These are phyloP conservation scores for Callorhinus ursinus DNA, from an alignment of 2,113 vertebrate species.

Conservation along the genomic window DNA sequence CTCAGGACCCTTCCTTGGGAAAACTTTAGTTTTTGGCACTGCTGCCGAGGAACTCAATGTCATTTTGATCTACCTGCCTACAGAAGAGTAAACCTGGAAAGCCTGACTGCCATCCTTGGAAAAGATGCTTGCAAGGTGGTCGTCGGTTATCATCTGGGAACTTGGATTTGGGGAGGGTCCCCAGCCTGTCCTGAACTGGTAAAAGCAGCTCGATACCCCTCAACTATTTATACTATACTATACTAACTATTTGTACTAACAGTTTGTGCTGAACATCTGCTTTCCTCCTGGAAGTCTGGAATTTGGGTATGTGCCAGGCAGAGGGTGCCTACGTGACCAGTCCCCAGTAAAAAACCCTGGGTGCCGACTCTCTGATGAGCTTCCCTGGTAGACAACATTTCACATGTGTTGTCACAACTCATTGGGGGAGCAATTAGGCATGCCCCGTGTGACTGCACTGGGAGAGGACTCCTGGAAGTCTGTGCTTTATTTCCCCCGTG, in stretches of 20 bases:
- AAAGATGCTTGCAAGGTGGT: not conserved
- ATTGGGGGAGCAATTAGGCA: not conserved
- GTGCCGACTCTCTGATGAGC: not conserved
- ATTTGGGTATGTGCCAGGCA: not conserved
- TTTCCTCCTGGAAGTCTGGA: not conserved
- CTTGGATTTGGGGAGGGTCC: not conserved
- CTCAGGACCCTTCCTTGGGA: not conserved
- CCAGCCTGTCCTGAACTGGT: not conserved
- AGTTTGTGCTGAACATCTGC: too few relatives aligned
- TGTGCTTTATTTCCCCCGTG: not conserved
- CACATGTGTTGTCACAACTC: accelerated
- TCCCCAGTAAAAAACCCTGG: not conserved
- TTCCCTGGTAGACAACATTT: not conserved
- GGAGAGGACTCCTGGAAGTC: not conserved
- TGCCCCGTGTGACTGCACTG: not conserved
- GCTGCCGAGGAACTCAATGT: not conserved
- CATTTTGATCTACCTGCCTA: accelerated
- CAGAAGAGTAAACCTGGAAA: not conserved
- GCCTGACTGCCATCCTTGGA: not conserved
- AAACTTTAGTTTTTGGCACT: not conserved
- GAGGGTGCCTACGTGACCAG: not conserved
- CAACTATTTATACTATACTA: too few relatives aligned
- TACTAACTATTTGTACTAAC: too few relatives aligned
- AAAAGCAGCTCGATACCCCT: not conserved
- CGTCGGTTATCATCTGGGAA: too few relatives aligned